Conservation (phyloP, 1,140 invertebrate species). For the Lordiphosa collinella region DNA sequence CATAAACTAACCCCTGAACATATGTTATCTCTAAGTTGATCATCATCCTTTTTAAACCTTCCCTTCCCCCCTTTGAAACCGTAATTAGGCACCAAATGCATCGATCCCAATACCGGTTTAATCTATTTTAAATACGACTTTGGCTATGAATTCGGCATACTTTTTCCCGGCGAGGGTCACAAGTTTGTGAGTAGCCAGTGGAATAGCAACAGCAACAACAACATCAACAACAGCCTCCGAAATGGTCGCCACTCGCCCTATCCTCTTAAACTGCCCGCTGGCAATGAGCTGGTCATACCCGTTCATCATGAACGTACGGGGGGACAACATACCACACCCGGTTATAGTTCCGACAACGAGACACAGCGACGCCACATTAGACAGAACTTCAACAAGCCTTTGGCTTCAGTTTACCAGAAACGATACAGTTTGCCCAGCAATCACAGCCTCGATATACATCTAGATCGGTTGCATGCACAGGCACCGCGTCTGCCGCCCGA, state of each 20-base stretch:
- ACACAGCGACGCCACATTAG: slow-evolving; percentile 79
- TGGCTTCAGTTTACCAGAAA: slow-evolving; percentile 72
- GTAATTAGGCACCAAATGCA: slow-evolving; percentile 86
- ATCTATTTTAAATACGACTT: slow-evolving; percentile 93
- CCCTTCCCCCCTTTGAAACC: slow-evolving; percentile 15
- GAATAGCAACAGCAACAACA: slow-evolving; percentile 79
- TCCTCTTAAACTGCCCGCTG: slow-evolving; percentile 56
- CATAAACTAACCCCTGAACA: neutral
- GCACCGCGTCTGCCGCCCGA: slow-evolving; percentile 64
- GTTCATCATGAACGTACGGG: slow-evolving; percentile 65
- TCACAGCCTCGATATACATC: slow-evolving; percentile 73
- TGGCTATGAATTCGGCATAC: slow-evolving; percentile 89
- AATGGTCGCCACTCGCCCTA: slow-evolving; percentile 62
- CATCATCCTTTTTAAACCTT: slow-evolving; percentile 13
- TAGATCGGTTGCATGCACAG: slow-evolving; percentile 69
- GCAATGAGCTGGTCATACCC: slow-evolving; percentile 71
- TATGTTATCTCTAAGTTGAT: slow-evolving; percentile 29
- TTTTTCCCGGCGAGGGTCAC: slow-evolving; percentile 85
- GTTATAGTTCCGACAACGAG: slow-evolving; percentile 69
- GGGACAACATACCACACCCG: slow-evolving; percentile 14
- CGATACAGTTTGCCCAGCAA: slow-evolving; percentile 79
- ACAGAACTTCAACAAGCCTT: slow-evolving; percentile 80
- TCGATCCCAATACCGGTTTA: slow-evolving; percentile 87
- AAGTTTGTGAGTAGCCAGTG: slow-evolving; percentile 80
- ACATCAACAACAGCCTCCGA: slow-evolving; percentile 56